Evolutionary conservation across 2,113 vertebrate species (phyloP).

Genomic region (Rallus limicola): DNA sequence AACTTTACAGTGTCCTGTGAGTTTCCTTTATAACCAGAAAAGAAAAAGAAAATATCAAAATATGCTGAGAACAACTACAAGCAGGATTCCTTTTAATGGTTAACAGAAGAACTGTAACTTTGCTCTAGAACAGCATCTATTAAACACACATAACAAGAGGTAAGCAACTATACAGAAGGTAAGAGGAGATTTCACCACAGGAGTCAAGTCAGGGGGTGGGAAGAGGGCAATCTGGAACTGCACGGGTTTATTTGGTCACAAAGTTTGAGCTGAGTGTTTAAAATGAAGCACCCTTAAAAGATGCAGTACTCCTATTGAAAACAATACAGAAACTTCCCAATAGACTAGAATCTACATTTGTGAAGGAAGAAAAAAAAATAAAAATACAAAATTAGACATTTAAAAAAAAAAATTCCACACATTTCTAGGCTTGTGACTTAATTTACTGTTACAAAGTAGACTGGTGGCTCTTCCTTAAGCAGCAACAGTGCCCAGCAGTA

Average conservation of each 20-base stretch:
- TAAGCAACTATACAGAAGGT: slow-evolving; percentile 35
- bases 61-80: slow-evolving; percentile 35
- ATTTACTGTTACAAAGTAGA: slow-evolving; percentile 57
- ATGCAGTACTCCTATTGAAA: slow-evolving; percentile 56
- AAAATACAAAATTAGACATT: neutral
- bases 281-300: slow-evolving; percentile 47
- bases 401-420: slow-evolving; percentile 5
- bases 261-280: slow-evolving; percentile 47
- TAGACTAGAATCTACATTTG: slow-evolving; percentile 60
- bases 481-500: neutral
- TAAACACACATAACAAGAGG: slow-evolving; percentile 39
- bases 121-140: slow-evolving; percentile 28
- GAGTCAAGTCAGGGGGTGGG: neutral
- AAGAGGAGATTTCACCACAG: slow-evolving; percentile 50
- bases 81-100: slow-evolving; percentile 31
- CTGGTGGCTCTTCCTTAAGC: slow-evolving; percentile 19
- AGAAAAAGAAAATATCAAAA: neutral
- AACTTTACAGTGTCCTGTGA: slow-evolving; percentile 51
- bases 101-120: slow-evolving; percentile 54
- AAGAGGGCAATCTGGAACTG: slow-evolving; percentile 23
- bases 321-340: slow-evolving; percentile 62
- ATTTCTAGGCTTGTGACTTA: slow-evolving; percentile 38
- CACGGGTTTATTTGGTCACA: slow-evolving; percentile 49
- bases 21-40: slow-evolving; percentile 28
- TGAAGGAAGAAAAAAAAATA: slow-evolving; percentile 4